Evolutionary conservation across 2,888 invertebrate genomes (phyloP).

Genomic region (Tigriopus californicus): DNA sequence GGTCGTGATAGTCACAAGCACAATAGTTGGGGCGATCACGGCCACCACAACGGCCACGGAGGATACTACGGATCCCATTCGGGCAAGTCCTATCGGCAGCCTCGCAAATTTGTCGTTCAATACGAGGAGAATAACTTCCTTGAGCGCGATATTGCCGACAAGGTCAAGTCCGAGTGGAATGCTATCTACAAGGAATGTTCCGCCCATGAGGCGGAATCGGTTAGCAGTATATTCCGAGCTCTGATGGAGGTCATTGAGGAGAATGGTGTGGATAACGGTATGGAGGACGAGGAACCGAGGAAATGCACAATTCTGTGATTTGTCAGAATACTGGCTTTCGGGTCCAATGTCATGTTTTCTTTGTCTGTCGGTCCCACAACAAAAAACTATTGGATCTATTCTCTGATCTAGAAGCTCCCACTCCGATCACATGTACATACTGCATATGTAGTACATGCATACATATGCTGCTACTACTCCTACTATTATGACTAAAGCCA

Average conservation of each 20-base stretch:
- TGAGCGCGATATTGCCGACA: constrained; percentile 3
- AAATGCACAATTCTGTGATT: too few relatives aligned
- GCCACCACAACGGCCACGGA: background rate
- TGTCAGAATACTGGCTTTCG: too few relatives aligned
- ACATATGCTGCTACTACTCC: too few relatives aligned
- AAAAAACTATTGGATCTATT: too few relatives aligned
- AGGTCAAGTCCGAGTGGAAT: constrained; percentile 5
- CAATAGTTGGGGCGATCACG: background rate
- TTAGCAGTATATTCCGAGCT: constrained; percentile 3
- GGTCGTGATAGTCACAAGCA: background rate
- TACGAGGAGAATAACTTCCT: background rate
- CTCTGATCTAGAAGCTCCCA: too few relatives aligned
- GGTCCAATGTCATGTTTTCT: too few relatives aligned
- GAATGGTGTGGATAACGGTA: background rate
- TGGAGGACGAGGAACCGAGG: too few relatives aligned
- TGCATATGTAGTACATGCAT: too few relatives aligned
- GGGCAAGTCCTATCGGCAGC: background rate
- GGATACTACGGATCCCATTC: background rate
- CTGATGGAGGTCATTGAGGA: constrained; percentile 6
- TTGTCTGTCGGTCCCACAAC: too few relatives aligned
- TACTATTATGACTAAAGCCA: too few relatives aligned
- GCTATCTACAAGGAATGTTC: constrained; percentile 7
- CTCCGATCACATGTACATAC: too few relatives aligned
- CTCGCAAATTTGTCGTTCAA: background rate
- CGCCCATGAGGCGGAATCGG: background rate